Conservation (phyloP, 2,113 vertebrate genomes). For the Heterochromis multidens region DNA sequence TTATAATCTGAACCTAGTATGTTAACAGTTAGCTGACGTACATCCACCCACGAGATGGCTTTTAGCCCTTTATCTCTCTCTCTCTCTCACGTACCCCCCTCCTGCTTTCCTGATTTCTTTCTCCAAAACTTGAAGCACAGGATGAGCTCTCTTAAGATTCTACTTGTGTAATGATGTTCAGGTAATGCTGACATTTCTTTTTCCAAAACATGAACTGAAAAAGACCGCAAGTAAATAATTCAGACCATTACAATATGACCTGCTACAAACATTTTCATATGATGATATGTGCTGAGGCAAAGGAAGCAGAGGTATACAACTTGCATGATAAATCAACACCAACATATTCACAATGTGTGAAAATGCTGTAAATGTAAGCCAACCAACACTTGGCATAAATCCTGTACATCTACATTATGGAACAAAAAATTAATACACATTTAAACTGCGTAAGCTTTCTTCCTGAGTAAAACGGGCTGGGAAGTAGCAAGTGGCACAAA, state of each 20-base stretch:
- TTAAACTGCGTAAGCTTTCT: constrained; percentile 18
- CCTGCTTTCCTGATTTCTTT: constrained; percentile 11
- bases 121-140: constrained; percentile 18
- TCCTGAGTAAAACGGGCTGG: not conserved
- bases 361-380: constrained; percentile 38
- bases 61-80: constrained; percentile 13
- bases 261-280: not conserved
- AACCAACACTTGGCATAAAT: constrained; percentile 1
- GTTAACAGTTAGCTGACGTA: constrained; percentile 75
- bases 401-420: constrained; percentile 4
- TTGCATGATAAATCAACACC: not conserved
- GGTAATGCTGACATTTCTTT: not conserved
- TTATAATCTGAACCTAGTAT: constrained; percentile 74
- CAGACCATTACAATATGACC: not conserved
- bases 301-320: not conserved
- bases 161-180: not conserved
- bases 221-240: not conserved
- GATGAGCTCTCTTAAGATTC: not conserved
- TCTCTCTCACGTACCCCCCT: not conserved
- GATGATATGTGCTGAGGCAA: not conserved
- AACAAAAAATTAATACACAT: constrained; percentile 22
- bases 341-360: constrained; percentile 23
- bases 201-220: not conserved
- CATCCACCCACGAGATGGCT: constrained; percentile 48
- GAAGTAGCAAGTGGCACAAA: not conserved